A percentile compares a stretch with the other conserved stretches of the same genome.
These are phyloP conservation scores for Halyomorpha halys DNA, from an alignment of 1,140 invertebrate species.

Conservation along the genomic window DNA sequence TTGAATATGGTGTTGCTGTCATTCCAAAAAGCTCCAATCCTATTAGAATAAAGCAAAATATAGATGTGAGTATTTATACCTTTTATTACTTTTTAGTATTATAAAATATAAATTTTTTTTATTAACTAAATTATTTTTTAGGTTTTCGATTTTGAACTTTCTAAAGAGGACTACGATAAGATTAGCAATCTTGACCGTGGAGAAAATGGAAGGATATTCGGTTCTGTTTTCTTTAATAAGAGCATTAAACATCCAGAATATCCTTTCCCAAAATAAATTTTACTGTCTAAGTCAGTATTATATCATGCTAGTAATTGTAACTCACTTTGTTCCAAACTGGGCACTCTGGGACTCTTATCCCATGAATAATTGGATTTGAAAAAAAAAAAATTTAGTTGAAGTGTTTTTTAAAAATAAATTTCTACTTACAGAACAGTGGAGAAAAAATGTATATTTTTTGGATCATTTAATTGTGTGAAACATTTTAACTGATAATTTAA, in stretches of 20 bases:
- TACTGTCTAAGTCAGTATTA: no score
- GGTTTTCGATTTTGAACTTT: conserved; percentile 47
- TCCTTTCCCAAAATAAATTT: conserved; percentile 1
- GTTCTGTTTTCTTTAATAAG: not conserved
- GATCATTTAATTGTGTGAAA: no score
- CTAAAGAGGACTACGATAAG: conserved; percentile 40
- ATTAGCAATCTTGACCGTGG: conserved; percentile 45
- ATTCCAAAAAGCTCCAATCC: conserved; percentile 77
- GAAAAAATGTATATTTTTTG: no score
- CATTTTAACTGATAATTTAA: no score
- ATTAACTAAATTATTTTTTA: conserved; percentile 37
- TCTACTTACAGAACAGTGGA: no score
- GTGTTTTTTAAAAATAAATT: no score
- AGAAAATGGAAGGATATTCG: conserved; percentile 40
- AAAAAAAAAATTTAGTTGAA: no score
- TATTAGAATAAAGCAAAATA: conserved; percentile 56
- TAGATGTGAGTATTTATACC: conserved; percentile 34
- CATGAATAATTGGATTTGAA: no score
- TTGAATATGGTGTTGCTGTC: conserved; percentile 59
- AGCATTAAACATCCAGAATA: conserved; percentile 20
- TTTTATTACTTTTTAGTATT: not conserved
- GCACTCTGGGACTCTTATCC: no score
- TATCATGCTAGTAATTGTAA: no score
- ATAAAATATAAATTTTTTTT: not conserved
- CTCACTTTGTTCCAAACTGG: no score